These are phyloP conservation scores for Hyppa rectilinea DNA, from an alignment of 2,888 invertebrate species.

Conservation along the genomic window DNA sequence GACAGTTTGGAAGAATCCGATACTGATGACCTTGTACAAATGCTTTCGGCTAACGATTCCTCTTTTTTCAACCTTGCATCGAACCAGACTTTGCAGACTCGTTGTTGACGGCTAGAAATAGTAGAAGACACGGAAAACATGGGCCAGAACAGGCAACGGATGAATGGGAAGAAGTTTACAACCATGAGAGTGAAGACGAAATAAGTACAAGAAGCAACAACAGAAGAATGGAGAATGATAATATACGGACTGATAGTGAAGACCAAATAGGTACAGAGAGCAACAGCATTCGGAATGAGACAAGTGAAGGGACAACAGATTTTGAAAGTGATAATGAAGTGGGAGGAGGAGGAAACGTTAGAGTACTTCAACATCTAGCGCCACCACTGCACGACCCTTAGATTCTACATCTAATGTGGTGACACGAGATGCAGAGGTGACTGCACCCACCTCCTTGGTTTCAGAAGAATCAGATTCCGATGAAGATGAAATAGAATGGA, in stretches of 20 bases:
- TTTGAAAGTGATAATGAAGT: constrained; percentile 24
- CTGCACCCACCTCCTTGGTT: constrained; percentile 13
- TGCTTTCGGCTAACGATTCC: constrained; percentile 13
- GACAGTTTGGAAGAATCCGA: too few species aligned
- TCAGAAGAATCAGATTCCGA: constrained; percentile 23
- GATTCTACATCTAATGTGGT: constrained; percentile 15
- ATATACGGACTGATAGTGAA: constrained; percentile 14
- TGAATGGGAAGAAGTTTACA: constrained; percentile 29
- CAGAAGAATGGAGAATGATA: constrained; percentile 15
- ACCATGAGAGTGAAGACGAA: constrained; percentile 20
- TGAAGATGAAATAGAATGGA: constrained; percentile 32
- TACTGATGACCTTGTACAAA: not conserved
- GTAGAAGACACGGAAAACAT: constrained; percentile 25
- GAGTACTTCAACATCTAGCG: constrained; percentile 21
- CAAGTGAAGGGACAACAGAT: constrained; percentile 21
- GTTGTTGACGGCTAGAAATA: constrained; percentile 13
- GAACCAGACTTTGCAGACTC: constrained; percentile 12
- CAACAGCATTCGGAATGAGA: constrained; percentile 14
- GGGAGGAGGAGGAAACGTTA: constrained; percentile 16
- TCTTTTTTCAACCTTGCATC: constrained; percentile 16
- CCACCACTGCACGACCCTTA: constrained; percentile 7
- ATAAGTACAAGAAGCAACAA: constrained; percentile 15
- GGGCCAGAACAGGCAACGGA: constrained; percentile 28
- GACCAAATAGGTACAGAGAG: constrained; percentile 12
- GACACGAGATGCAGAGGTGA: too few species aligned